Conservation (phyloP, 2,888 invertebrate species). For the Rotaria macrura region DNA sequence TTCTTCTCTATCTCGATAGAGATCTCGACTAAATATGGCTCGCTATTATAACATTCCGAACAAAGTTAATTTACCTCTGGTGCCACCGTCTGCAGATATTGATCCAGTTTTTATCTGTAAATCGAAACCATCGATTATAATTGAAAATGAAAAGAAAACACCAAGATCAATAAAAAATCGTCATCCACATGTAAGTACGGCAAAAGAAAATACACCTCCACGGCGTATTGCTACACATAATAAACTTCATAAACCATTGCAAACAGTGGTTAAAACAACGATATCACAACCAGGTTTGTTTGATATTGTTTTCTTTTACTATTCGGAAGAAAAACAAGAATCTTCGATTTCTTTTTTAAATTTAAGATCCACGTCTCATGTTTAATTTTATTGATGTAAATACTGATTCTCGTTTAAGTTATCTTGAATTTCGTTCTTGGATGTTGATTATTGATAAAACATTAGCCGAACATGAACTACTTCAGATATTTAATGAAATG, state of each 20-base stretch:
- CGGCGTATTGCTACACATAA: neutral
- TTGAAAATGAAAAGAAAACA: neutral
- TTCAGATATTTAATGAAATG: neutral
- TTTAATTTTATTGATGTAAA: conserved; percentile 3
- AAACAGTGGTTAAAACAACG: neutral
- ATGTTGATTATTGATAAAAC: neutral
- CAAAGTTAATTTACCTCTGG: neutral
- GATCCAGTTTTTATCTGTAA: neutral
- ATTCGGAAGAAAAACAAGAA: too few species aligned
- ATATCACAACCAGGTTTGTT: neutral
- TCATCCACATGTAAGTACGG: neutral
- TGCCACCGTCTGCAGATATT: neutral
- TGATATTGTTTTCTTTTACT: neutral
- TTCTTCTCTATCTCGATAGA: neutral
- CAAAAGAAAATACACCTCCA: neutral
- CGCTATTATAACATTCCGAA: neutral
- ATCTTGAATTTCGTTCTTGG: conserved; percentile 5
- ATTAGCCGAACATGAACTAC: conserved; percentile 13
- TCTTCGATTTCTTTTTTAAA: neutral
- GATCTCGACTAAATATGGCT: neutral
- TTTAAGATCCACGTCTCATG: neutral
- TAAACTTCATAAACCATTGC: neutral
- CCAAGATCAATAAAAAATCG: neutral
- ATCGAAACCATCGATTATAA: neutral
- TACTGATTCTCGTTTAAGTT: neutral